Evolutionary conservation across 1,140 invertebrate species (phyloP), one percentile per base, ranked within the genome.

Genomic region (Drosophila cardini): DNA sequence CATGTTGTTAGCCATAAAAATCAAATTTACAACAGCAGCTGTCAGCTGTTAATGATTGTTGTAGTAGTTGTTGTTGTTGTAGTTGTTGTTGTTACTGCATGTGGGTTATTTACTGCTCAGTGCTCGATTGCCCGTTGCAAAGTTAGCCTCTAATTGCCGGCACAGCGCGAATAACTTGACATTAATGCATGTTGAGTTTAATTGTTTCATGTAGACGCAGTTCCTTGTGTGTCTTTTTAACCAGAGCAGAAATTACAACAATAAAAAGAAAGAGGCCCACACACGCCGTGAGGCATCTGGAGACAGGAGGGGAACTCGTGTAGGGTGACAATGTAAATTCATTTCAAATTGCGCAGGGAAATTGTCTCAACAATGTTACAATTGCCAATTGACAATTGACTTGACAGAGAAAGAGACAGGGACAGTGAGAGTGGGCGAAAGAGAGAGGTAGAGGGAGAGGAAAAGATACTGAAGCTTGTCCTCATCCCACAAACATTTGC

Each of bases 101-200:
- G 43, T 69, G 32, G 70, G 38, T 76, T 80, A 85, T 84, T 85
- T 84, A 84, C 63, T 84, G 81, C 64, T 75, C 64, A 82, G 53
- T 78, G 79, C 67, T 36, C 57, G 38, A 30, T 26, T 72, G 32
- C 26, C 42, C 58, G 46, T 48, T 52, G 55, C 70, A 62, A 64
- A 57, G 48, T 72, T 65, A 57, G 55, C 75, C 80, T 80, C 55
- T 72, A 89, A 87, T 86, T 86, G 83, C 72, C 57, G 84, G 64
- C 64, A 61, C 72, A 87, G 84, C 83, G 79, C 84, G 79, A 87
- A 89, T 83, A 83, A 87, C 72, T 83, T 87, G 79, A 87, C 83
- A 86, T 87, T 89, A 86, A 86, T 86, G 84, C 83, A 86, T 86
- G 84, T 86, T 87, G 83, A 76, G 65, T 86, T 86, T 86, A 86